Conservation (phyloP, 1,140 invertebrate species). For the Apis florea region DNA sequence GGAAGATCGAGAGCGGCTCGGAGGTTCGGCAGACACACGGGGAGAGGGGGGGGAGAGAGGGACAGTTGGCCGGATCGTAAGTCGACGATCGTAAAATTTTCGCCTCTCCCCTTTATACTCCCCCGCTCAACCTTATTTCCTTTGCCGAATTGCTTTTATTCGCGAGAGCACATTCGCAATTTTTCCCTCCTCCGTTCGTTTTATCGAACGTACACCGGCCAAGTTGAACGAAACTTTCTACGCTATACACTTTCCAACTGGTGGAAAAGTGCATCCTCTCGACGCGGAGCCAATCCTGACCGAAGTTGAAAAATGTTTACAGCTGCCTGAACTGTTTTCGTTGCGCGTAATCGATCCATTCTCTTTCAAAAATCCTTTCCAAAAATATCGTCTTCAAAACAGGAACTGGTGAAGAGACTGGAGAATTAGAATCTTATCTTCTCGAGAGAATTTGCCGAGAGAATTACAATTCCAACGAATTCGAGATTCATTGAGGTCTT, state of each 20-base stretch:
- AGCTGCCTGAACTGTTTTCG: no score
- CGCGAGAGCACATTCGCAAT: constrained; percentile 44
- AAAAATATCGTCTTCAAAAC: no score
- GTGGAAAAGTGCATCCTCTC: not conserved
- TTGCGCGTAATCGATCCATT: not conserved
- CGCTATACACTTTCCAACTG: constrained; percentile 36
- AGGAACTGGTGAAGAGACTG: no score
- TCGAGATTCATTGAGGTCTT: no score
- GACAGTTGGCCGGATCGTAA: constrained; percentile 30
- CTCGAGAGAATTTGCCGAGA: not conserved
- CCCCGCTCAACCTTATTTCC: not conserved
- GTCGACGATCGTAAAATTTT: constrained; percentile 48
- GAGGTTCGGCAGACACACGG: not conserved
- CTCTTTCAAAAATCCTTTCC: no score
- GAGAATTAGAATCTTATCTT: no score
- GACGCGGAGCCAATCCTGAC: no score
- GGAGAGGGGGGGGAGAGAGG: not conserved
- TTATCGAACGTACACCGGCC: constrained; percentile 39
- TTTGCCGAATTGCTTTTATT: constrained; percentile 25
- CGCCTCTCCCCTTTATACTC: constrained; percentile 30
- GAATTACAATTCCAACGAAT: constrained; percentile 29
- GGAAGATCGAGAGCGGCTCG: constrained; percentile 51
- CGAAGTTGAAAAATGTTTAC: no score
- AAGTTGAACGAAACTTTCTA: constrained; percentile 47
- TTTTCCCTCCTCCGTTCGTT: constrained; percentile 34